Evolutionary conservation across 2,113 vertebrate genomes (phyloP).

Genomic region (Cynoglossus semilaevis): DNA sequence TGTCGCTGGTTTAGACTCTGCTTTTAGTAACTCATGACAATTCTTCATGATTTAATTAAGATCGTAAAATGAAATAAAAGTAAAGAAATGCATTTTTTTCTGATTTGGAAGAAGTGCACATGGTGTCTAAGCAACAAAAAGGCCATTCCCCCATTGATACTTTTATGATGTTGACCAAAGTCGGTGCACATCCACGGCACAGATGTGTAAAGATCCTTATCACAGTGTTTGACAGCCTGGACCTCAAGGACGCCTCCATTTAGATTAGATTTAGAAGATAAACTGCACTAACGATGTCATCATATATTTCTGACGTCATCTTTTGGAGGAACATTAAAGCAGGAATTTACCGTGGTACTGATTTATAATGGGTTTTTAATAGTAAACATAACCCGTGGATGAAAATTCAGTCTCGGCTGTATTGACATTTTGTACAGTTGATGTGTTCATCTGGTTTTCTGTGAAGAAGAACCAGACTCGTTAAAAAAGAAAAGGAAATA

Average conservation of each 20-base stretch:
- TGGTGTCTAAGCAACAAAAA: background rate
- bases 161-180: slow-evolving; percentile 20
- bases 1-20: background rate
- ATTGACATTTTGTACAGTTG: background rate
- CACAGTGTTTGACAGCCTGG: slow-evolving; percentile 10
- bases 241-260: slow-evolving; percentile 32
- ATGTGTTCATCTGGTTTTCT: no score
- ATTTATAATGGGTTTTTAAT: no score
- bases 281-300: background rate
- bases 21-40: background rate
- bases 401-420: no score
- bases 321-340: background rate
- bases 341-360: no score
- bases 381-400: no score
- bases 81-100: background rate
- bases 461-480: background rate
- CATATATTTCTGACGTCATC: slow-evolving; percentile 4
- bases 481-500: background rate
- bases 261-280: slow-evolving; percentile 50
- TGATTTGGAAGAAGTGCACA: background rate
- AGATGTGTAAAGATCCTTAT: slow-evolving; percentile 25
- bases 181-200: background rate
- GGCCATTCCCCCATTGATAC: background rate
- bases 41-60: background rate
- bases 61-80: background rate